A percentile compares a stretch with the other conserved stretches of the same genome.
Conservation (phyloP, 2,888 invertebrate genomes). For the Drosophila melanocephala region DNA sequence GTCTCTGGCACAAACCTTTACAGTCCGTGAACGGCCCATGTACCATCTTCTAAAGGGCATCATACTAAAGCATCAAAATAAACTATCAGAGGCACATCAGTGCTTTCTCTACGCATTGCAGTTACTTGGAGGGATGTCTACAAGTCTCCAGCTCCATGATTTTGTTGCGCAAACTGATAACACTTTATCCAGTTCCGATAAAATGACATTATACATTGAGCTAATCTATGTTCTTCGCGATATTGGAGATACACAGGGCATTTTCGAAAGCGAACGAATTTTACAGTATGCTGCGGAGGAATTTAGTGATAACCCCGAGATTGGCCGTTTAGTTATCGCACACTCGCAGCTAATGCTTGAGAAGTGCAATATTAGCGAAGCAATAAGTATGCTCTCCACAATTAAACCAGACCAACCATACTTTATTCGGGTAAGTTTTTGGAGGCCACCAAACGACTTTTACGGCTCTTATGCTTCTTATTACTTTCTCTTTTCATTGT, state of each 20-base stretch:
- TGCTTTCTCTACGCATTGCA: constrained; percentile 91
- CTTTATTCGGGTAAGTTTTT: constrained; percentile 89
- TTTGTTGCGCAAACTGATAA: constrained; percentile 18
- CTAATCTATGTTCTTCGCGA: constrained; percentile 88
- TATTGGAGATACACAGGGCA: constrained; percentile 72
- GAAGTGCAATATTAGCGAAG: constrained; percentile 92
- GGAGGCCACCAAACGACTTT: not conserved
- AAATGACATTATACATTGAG: constrained; percentile 94
- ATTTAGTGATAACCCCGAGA: constrained; percentile 92
- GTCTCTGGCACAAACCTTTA: constrained; percentile 96
- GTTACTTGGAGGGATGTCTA: constrained; percentile 86
- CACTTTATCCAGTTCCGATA: constrained; percentile 89
- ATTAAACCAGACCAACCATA: constrained; percentile 93
- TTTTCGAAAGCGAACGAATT: constrained; percentile 92
- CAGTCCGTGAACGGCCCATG: constrained; percentile 95
- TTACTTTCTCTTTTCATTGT: too few relatives aligned
- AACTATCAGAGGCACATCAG: constrained; percentile 90
- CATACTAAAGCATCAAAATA: constrained; percentile 91
- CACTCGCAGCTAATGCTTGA: constrained; percentile 93
- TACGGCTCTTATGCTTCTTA: too few relatives aligned
- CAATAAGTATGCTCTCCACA: constrained; percentile 91
- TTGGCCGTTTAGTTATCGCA: constrained; percentile 93
- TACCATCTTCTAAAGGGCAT: constrained; percentile 95
- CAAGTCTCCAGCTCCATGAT: constrained; percentile 36
- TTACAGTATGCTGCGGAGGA: constrained; percentile 91